Evolutionary conservation across 2,113 vertebrate genomes (phyloP), one percentile per base, ranked within the genome.

Genomic region (Fregetta grallaria): DNA sequence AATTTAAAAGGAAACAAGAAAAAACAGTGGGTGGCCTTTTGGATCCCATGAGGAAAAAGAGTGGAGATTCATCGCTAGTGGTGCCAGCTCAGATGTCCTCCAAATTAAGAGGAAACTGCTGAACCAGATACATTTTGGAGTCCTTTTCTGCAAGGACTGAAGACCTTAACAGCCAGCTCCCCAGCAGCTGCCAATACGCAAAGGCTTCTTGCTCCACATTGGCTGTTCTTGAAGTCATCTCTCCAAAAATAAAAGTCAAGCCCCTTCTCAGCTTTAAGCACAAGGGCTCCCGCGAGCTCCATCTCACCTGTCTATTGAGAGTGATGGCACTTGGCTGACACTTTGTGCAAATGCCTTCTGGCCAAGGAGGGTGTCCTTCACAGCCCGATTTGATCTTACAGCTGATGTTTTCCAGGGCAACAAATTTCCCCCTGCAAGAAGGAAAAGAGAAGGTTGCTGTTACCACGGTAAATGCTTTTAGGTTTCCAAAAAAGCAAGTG

Each of bases 321-420:
- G 99, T 99, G 98, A 99, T 99, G 93, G 99, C 99, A 12, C 99
- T 99, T 32, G 99, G 99, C 96, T 99, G 99, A 94, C 99, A 99
- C 97, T 99, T 99, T 18, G 99, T 99, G 94, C 99, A 99, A 97
- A 99, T 99, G 44, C 99, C 99, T 72, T 99, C 99, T 4, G 99
- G 99, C 99, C 99, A 99, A 0, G 99, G 99, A 45, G 98, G 99
- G 90, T 99, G 99, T 4, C 99, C 99, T 97, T 99, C 99, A 13
- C 99, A 99, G 32, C 99, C 99, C 0, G 99, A 99, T 94, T 99
- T 99, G 95, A 99, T 99, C 97, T 99, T 99, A 98, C 99, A 99
- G 97, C 99, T 99, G 98, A 99, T 99, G 98, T 99, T 99, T 97
- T 99, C 99, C 98, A 99, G 97, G 86, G 99, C 99, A 27, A 99